Base-by-base conservation (phyloP, 2,797 vertebrate genomes). In the Hypotaenidia philippensis region DNA sequence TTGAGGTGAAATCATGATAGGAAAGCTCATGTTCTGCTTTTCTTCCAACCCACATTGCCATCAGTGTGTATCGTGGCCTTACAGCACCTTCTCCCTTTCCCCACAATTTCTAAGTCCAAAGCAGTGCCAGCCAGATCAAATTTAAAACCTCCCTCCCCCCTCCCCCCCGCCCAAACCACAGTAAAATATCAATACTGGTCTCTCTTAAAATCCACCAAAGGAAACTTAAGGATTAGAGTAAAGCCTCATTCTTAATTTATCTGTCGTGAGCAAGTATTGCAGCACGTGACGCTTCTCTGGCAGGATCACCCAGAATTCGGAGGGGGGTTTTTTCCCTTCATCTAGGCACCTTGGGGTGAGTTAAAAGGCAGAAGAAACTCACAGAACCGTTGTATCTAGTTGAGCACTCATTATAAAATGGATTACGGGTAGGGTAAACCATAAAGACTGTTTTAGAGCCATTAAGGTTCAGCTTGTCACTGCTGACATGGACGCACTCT, bases 381-480 rank as follows among this genome's bases (percentile, higher is more conserved):
- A 2, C 45, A 63, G 65, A 76, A 64, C n/a, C 1, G 0, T 52
- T 90, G 83, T 76, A 77, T 80, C 78, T 74, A 53, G 96, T 90
- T 80, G 89, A 96, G 90, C 78, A 79, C 90, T 94, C 92, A 85
- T 90, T 96, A 96, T 96, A 87, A 83, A 93, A 87, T 90, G 92
- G 94, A 92, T 95, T 95, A 87, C 6, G 0, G 78, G 89, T 92
- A 90, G 52, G 79, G 81, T 75, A 96, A 96, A 92, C 81, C 95
- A 85, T 89, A 93, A 95, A 96, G 95, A 53, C 83, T 95, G 45
- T 87, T 96, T 95, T 94, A 95, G 89, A 96, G 92, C 89, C 93
- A 94, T 96, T 96, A 94, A 90, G 90, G 95, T 83, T 96, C 88
- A 92, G 87, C 93, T 96, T 95, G 92, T 96, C 93, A 93, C 81